Base-by-base conservation (phyloP, 37 sponge, comb jelly and placozoan genomes). In the Geodia barretti region DNA sequence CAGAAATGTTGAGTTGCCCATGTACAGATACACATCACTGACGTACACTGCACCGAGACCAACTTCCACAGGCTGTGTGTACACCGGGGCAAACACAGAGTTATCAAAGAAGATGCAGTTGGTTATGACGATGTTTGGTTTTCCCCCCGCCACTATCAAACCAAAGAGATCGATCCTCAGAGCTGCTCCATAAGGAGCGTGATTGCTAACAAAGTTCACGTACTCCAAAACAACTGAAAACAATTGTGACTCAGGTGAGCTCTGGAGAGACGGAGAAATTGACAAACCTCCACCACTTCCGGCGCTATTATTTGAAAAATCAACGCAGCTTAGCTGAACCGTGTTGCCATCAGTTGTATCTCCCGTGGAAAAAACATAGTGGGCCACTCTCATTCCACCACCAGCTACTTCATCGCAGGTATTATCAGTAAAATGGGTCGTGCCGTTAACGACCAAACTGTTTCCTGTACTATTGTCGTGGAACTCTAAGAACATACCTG, bases 401-500 rank as follows among this genome's bases (percentile, higher is more conserved):
- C 81, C 75, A 8, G 29, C 29, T 23, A 20, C 54, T 23, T 24
- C 61, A 20, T 58, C 54, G 28, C 73, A 65, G 31, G 1, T 5
- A 31, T 87, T 87, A 19, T 64, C 30, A 43, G 32, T 14, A 14
- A 88, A 38, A n/a, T n/a, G n/a, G 0, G 41, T 8, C 8, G 43
- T 42, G 41, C 37, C 23, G 1, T 64, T 26, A 8, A 84, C 60
- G n/a, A 17, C 4, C 4, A 90, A 41, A 1, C 9, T 64, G 35
- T 90, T 90, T 25, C 40, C 62, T 7, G 21, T 0, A 4, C 70
- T 25, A 4, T 59, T 61, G 41, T 84, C 90, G 19, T 89, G 80
- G 43, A 83, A 89, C 31, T 84, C 90, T 34, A 73, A 62, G 60
- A 89, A 83, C 19, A 83, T 20, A 4, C 90, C 90, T n/a, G 80